Percentiles rank a stretch among this genome's conserved stretches.
Conservation (phyloP, 2,888 invertebrate genomes). For the Harpalus rufipes region DNA sequence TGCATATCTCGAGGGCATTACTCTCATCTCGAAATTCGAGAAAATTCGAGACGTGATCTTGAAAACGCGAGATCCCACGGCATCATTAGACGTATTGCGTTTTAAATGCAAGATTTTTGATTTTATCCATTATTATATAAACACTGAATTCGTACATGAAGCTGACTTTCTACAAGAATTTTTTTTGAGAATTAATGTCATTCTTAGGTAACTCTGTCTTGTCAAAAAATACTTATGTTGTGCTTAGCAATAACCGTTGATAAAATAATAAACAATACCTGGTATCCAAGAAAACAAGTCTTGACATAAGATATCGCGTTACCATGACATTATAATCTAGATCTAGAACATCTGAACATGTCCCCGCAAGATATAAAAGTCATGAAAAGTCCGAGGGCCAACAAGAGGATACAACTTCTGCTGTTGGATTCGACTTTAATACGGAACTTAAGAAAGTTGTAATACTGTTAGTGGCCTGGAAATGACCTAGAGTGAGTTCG, state of each 20-base stretch:
- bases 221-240: neutral
- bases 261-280: neutral
- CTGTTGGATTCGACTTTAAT: slow-evolving; percentile 29
- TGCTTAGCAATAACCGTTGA: neutral
- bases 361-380: slow-evolving; percentile 7
- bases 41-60: too few relatives aligned
- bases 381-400: slow-evolving; percentile 4
- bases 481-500: slow-evolving; percentile 14
- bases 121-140: too few relatives aligned
- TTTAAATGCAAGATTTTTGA: too few relatives aligned
- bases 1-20: too few relatives aligned
- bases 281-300: neutral
- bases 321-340: slow-evolving; percentile 40
- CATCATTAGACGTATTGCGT: too few relatives aligned
- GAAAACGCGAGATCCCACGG: too few relatives aligned
- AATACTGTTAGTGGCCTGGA: slow-evolving; percentile 42
- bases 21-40: too few relatives aligned
- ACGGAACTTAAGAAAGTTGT: slow-evolving; percentile 40
- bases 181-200: too few relatives aligned
- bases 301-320: slow-evolving; percentile 7
- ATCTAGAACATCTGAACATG: slow-evolving; percentile 4
- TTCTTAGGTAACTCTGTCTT: neutral
- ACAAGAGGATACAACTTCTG: slow-evolving; percentile 31
- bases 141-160: too few relatives aligned
- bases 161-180: too few relatives aligned